Conservation (phyloP, 1,140 invertebrate species). For the Bombus confusus region DNA sequence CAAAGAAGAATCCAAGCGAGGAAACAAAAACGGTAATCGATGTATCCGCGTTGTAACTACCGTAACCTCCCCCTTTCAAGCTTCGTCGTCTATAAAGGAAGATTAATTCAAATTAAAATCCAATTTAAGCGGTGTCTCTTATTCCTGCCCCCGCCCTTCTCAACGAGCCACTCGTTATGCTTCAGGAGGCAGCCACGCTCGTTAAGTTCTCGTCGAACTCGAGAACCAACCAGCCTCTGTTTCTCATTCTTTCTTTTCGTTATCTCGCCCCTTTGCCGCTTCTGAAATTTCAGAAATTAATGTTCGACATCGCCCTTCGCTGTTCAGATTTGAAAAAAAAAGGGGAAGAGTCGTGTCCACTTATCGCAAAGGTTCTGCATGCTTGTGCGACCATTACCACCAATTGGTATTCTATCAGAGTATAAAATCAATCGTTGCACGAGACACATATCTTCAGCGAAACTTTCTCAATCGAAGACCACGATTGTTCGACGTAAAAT, state of each 20-base stretch:
- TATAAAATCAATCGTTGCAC: slow-evolving; percentile 15
- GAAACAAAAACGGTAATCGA: slow-evolving; percentile 49
- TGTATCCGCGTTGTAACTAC: slow-evolving; percentile 55
- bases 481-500: slow-evolving; percentile 35
- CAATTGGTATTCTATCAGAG: slow-evolving; percentile 54
- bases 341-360: slow-evolving; percentile 17
- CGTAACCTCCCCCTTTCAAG: slow-evolving; percentile 60
- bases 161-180: slow-evolving; percentile 62
- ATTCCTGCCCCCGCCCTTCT: slow-evolving; percentile 23
- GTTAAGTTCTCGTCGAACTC: slow-evolving; percentile 67
- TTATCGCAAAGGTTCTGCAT: slow-evolving; percentile 10
- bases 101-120: slow-evolving; percentile 71
- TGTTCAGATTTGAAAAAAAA: neutral
- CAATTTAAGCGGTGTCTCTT: slow-evolving; percentile 63
- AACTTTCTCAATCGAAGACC: slow-evolving; percentile 28
- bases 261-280: neutral
- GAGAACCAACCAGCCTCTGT: slow-evolving; percentile 44
- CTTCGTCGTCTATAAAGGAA: slow-evolving; percentile 60
- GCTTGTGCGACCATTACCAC: slow-evolving; percentile 22
- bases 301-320: neutral
- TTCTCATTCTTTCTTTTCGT: slow-evolving; percentile 36
- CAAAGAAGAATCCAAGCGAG: neutral
- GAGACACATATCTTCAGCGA: slow-evolving; percentile 2
- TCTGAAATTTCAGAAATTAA: slow-evolving; percentile 39
- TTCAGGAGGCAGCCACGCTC: slow-evolving; percentile 60